These are phyloP conservation scores for Craniophora ligustri DNA, from an alignment of 2,888 invertebrate species.

Conservation along the genomic window DNA sequence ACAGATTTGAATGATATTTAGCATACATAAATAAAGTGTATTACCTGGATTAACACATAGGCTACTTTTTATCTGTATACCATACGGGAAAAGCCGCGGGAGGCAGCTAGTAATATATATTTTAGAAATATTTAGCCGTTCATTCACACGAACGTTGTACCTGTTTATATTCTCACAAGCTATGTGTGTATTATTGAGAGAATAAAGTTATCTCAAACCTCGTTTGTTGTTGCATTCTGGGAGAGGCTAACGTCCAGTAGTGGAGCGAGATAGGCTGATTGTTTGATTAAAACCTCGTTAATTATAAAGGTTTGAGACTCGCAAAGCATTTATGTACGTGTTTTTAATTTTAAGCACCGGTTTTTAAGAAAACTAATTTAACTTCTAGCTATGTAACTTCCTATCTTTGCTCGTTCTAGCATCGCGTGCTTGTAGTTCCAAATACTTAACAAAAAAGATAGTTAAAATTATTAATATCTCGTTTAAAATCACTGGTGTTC, in stretches of 20 bases:
- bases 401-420: neutral
- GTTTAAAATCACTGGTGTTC: no score
- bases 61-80: no score
- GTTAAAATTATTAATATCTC: no score
- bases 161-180: neutral
- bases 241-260: neutral
- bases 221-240: neutral
- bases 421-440: neutral
- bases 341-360: no score
- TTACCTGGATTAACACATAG: no score
- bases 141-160: neutral
- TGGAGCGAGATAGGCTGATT: neutral
- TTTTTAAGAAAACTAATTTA: no score
- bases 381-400: neutral
- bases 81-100: no score
- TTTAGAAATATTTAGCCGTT: no score
- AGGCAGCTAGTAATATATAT: no score
- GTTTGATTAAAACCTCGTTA: neutral
- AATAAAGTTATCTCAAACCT: neutral
- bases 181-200: neutral
- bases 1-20: no score
- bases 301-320: neutral
- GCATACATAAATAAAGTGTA: no score
- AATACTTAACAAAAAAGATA: neutral
- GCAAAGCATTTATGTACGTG: neutral